Percentiles rank a stretch among this genome's conserved stretches.
phyloP scores from a whole-genome alignment of 92 coral and sea anemone species.

The Plumapathes pennacea region DNA sequence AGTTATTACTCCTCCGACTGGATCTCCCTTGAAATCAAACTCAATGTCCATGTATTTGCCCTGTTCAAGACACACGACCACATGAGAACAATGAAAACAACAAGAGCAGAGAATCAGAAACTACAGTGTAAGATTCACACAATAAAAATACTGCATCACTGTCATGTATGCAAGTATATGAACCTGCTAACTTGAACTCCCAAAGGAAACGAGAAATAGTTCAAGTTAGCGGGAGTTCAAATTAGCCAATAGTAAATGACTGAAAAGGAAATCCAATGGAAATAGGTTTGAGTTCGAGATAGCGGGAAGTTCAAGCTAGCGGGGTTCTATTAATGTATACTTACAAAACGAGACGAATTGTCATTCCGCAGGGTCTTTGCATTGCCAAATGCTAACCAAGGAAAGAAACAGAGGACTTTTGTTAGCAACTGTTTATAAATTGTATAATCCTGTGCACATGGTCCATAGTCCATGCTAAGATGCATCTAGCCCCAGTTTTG shows the following conservation, averaged over 20 bases:
- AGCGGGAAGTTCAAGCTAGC: neutral
- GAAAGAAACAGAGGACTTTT: neutral
- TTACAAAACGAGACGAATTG: constrained; percentile 96
- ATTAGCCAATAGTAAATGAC: too few species aligned
- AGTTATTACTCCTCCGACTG: constrained; percentile 96
- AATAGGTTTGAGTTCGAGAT: too few species aligned
- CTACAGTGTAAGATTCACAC: neutral
- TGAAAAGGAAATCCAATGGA: too few species aligned
- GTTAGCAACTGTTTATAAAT: too few species aligned
- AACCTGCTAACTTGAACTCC: too few species aligned
- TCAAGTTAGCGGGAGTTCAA: too few species aligned
- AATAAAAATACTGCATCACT: neutral
- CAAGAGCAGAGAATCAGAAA: neutral
- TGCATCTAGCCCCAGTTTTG: too few species aligned
- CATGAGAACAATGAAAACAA: too few species aligned
- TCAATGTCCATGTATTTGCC: constrained; percentile 99
- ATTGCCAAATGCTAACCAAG: constrained; percentile 91
- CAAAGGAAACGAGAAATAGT: too few species aligned
- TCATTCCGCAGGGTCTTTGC: constrained; percentile 95
- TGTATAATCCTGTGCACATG: too few species aligned
- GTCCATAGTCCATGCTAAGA: too few species aligned
- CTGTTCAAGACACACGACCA: constrained; percentile 26
- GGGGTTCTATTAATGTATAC: constrained; percentile 13
- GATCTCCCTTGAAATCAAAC: constrained; percentile 98
- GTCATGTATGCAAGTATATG: too few species aligned